Evolutionary conservation across 2,888 invertebrate genomes (phyloP), one percentile per base, ranked within the genome.

Genomic region (Rutpela maculata): DNA sequence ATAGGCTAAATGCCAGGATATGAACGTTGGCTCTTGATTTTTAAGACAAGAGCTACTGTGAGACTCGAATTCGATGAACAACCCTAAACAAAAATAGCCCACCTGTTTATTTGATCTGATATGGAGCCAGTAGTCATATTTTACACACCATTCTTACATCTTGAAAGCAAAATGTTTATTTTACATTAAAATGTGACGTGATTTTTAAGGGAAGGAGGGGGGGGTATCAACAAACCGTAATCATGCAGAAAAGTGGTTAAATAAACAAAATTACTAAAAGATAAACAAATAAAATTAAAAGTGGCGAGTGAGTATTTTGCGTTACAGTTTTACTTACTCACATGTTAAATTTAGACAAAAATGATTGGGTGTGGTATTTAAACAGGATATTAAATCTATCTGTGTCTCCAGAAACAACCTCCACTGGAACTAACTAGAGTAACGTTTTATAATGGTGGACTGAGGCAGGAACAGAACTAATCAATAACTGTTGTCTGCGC

Each of bases 401-500:
- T 50, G 72, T 78, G 70, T 76, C 80, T 74, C 75, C 75, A 63
- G 76, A 69, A 81, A 83, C 84, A 85, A 85, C 84, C 66, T 83
- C 81, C 83, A 78, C 69, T 78, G 72, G 69, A 79, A 84, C 82
- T 80, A 79, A 74, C 81, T 77, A 83, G 85, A 85, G 82, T 70
- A 60, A 86, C 84, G 43, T 86, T 84, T 85, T 82, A 83, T 82
- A 86, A 87, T 87, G 87, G 88, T 87, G 85, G 84, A 79, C 80
- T 78, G 79, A 72, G 74, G 79, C 76, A 79, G 82, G 83, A 81
- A 84, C 80, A 80, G 80, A 82, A 85, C 84, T 86, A 86, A 88
- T 88, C 88, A 88, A 88, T 88, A 89, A 86, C 82, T 83, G 86
- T 83, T 83, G 86, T 84, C 84, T 85, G 86, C 86, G 86, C 85